Evolutionary conservation across 2,113 vertebrate species (phyloP), one percentile per base, ranked within the genome.

Genomic region (Labrus mixtus): DNA sequence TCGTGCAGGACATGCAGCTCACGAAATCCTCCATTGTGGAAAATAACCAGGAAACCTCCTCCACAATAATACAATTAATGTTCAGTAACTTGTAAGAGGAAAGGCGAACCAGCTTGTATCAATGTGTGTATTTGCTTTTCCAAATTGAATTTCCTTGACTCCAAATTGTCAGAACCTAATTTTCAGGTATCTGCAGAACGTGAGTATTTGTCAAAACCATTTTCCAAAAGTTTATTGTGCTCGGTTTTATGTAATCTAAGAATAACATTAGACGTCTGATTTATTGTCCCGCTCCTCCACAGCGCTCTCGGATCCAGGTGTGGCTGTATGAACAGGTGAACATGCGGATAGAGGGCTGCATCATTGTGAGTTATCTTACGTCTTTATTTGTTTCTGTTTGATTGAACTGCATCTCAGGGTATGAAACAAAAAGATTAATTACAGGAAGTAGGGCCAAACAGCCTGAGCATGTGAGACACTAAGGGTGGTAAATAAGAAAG

Each of bases 291-390:
- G 54, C 1, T 72, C 0, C 10, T 66, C 68, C 64, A 8, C 93
- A 99, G 97, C 94, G 98, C 20, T 99, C 98, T 15, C 91, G 97
- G 64, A 98, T 99, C 92, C 98, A 99, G 82, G 97, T 99, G 37
- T 99, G 98, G 98, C 92, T 99, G 41, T 99, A 99, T 22, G 98
- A 99, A 81, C 98, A 99, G 78, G 97, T 99, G 75, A 98, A 99
- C 93, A 99, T 99, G 98, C 93, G 98, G 93, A 97, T 98, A 96
- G 98, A 99, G 83, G 98, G 98, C 64, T 99, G 98, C 90, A 99
- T 99, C 85, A 99, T 99, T 77, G 98, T 99, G 93, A 98, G 98
- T 97, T 8, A 20, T 0, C 1, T 0, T 2, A 36, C 0, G 3
- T 29, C 2, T 4, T 4, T 20, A 0, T 45, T 19, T 50, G 1